These are phyloP conservation scores for Megaceryle torquata DNA, from an alignment of 2,113 vertebrate genomes.

Conservation along the genomic window DNA sequence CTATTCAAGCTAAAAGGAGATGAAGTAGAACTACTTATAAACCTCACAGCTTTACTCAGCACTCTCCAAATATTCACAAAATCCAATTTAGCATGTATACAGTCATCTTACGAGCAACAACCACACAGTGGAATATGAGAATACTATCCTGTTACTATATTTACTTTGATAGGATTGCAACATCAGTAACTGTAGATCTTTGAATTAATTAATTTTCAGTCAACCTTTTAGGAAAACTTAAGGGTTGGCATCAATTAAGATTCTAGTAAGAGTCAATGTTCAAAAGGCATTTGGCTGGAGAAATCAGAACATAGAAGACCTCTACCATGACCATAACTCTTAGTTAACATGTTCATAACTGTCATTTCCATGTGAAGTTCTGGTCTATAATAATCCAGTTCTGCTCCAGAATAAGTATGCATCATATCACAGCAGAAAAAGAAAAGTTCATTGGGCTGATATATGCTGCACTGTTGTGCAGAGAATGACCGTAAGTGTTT, in stretches of 20 bases:
- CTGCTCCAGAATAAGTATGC: neutral
- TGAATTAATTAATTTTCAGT: neutral
- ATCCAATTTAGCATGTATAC: neutral
- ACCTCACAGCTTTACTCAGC: neutral
- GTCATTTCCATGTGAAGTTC: neutral
- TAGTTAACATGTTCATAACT: neutral
- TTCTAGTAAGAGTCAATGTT: neutral
- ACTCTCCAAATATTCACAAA: neutral
- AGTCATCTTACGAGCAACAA: neutral
- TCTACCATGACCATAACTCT: neutral
- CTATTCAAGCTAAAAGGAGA: neutral
- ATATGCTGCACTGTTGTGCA: neutral
- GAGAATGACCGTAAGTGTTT: neutral
- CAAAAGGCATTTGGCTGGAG: slow-evolving; percentile 3
- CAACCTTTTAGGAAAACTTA: neutral
- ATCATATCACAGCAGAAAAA: neutral
- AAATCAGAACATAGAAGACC: neutral
- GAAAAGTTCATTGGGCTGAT: neutral
- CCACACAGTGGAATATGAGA: neutral
- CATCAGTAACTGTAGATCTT: too few species aligned
- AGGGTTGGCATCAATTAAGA: neutral
- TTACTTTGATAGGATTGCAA: neutral
- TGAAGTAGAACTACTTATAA: neutral
- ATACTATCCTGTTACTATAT: neutral
- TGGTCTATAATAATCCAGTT: neutral